Evolutionary conservation across 2,888 invertebrate genomes (phyloP).

Genomic region (Eristalis tenax): DNA sequence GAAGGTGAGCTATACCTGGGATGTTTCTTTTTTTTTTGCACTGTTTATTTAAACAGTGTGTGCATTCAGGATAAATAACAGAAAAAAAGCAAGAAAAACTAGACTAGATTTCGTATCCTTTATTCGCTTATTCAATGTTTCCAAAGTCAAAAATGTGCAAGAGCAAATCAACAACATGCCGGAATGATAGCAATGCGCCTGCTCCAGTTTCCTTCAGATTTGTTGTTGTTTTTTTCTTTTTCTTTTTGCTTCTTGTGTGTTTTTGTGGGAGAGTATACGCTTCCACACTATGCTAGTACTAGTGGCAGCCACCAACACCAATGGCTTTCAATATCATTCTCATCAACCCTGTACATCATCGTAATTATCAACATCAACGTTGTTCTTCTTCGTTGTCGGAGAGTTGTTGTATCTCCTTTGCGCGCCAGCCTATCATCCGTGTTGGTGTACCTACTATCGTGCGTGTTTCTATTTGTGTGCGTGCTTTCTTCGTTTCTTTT

Average conservation of each 20-base stretch:
- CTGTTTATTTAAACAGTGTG: constrained; percentile 18
- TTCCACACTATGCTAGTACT: neutral
- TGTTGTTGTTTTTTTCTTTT: too few relatives aligned
- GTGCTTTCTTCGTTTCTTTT: constrained; percentile 12
- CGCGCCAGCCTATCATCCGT: constrained; percentile 33
- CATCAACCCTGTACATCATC: constrained; percentile 53
- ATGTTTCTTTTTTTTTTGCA: neutral
- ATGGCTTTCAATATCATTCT: constrained; percentile 50
- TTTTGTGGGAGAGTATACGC: neutral
- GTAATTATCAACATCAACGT: constrained; percentile 26
- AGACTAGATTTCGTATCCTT: constrained; percentile 12
- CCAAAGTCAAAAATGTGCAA: constrained; percentile 66
- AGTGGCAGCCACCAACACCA: constrained; percentile 52
- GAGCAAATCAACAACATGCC: constrained; percentile 71
- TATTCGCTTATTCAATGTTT: constrained; percentile 52
- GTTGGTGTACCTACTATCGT: constrained; percentile 28
- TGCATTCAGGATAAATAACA: neutral
- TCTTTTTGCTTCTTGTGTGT: neutral
- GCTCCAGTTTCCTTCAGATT: constrained; percentile 43
- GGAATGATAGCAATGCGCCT: constrained; percentile 61
- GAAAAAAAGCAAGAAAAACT: constrained; percentile 31
- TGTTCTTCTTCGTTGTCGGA: constrained; percentile 30
- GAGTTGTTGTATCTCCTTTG: constrained; percentile 27
- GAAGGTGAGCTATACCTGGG: neutral
- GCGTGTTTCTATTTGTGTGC: constrained; percentile 4